A percentile compares a stretch with the other conserved stretches of the same genome.
These are phyloP conservation scores for Grallaria varia DNA, from an alignment of 2,113 vertebrate genomes.

Conservation along the genomic window DNA sequence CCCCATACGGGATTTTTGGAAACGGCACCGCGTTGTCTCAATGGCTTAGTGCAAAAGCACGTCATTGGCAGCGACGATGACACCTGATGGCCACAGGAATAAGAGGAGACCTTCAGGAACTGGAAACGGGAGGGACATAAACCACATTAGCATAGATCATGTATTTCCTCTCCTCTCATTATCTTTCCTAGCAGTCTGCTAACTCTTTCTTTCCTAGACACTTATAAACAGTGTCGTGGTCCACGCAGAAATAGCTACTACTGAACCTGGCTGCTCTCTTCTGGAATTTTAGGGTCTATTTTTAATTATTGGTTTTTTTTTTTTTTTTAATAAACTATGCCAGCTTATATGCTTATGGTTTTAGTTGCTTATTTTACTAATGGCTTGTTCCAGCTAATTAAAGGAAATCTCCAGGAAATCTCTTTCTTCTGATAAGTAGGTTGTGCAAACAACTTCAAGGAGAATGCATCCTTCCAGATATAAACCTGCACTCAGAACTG, in stretches of 20 bases:
- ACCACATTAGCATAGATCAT: background rate
- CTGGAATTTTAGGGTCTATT: background rate
- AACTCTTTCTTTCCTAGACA: background rate
- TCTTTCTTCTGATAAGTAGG: slow-evolving; percentile 45
- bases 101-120: background rate
- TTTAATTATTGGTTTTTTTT: background rate
- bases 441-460: slow-evolving; percentile 60
- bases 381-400: slow-evolving; percentile 37
- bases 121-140: background rate
- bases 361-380: slow-evolving; percentile 52
- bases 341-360: background rate
- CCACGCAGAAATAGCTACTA: background rate
- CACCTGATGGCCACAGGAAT: background rate
- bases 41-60: background rate
- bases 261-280: background rate
- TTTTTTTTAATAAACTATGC: background rate
- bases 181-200: background rate
- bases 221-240: background rate
- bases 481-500: background rate
- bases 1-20: background rate
- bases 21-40: background rate
- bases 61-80: background rate
- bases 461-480: slow-evolving; percentile 28
- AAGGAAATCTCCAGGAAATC: slow-evolving; percentile 52
- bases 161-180: background rate